Base-by-base conservation (phyloP, 1,140 invertebrate genomes). In the Ectropis grisescens region DNA sequence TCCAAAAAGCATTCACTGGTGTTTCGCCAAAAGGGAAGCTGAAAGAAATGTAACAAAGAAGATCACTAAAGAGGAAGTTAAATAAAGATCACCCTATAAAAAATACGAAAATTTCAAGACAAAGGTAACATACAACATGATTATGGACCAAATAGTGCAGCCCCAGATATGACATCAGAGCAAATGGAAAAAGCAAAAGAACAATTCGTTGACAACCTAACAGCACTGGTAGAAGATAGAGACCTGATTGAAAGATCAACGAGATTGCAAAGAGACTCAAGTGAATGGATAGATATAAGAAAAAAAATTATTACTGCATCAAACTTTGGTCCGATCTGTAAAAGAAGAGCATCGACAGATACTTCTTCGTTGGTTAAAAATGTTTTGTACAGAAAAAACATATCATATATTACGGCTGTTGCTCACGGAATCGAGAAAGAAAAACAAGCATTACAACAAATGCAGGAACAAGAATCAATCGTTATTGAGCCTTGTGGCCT, bases 401-500 rank as follows among this genome's bases (percentile, higher is more conserved):
- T 49, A 27, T 27, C 31, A 22, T 33, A 47, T 23, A 11, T 22
- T 3, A 34, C 47, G 3, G 45, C 57, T 13, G 36, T 46, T 11
- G 10, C 34, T 26, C 64, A 55, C 43, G 70, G 69, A 5, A 36
- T 37, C 4, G 40, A 53, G 23, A 50, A 67, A 16, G 64, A 80
- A 45, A 4, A 39, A 5, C 41, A 35, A 2, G 66, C 58, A 2
- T 55, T 46, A 23, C 14, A 52, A 24, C 34, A 58, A 19, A 37
- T 69, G 12, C 57, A n/a, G 48, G 53, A 28, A 12, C 37, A 40
- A 22, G 25, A 33, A 33, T 29, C 28, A 11, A 24, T 40, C 0
- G 2, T n/a, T 1, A 40, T 40, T 29, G 11, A 40, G 2, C 30
- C 37, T 0, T 40, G 37, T 29, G 31, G 37, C 2, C 27, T 40